Conservation (phyloP, 2,888 invertebrate species). For the Drosophila lacicola region DNA sequence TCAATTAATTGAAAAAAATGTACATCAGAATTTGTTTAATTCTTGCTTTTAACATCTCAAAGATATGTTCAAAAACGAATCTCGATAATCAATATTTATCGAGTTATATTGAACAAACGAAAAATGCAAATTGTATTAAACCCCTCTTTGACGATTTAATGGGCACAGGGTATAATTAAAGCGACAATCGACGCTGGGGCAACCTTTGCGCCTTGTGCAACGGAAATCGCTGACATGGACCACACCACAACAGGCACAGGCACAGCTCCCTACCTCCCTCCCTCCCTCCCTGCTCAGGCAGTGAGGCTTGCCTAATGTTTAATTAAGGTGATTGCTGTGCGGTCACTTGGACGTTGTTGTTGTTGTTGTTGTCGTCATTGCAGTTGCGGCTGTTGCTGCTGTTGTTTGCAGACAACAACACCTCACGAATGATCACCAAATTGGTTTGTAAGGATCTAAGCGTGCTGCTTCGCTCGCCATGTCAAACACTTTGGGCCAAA, state of each 20-base stretch:
- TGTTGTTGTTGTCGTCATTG: conserved; percentile 48
- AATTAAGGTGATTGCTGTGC: conserved; percentile 82
- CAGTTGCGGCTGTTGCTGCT: conserved; percentile 30
- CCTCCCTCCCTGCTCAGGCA: conserved; percentile 43
- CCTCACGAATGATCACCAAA: conserved; percentile 77
- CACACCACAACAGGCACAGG: conserved; percentile 66
- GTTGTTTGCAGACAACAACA: conserved; percentile 63
- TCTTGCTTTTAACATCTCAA: too few relatives aligned
- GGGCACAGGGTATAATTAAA: conserved; percentile 56
- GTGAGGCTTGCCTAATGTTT: conserved; percentile 81
- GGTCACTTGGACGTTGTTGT: conserved; percentile 62
- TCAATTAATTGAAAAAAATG: too few relatives aligned
- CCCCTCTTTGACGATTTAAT: neutral
- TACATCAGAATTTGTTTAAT: too few relatives aligned
- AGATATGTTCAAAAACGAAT: too few relatives aligned
- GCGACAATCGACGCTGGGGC: conserved; percentile 71
- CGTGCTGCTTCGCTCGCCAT: conserved; percentile 62
- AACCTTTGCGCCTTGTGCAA: conserved; percentile 81
- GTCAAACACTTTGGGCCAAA: conserved; percentile 76
- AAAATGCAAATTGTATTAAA: neutral
- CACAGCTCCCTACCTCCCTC: conserved; percentile 17
- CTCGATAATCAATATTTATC: too few relatives aligned
- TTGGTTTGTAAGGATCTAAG: conserved; percentile 80
- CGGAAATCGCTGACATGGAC: conserved; percentile 83
- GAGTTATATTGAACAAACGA: neutral